phyloP scores from a whole-genome alignment of 23 tunicate genomes.

The Diplosoma virens region DNA sequence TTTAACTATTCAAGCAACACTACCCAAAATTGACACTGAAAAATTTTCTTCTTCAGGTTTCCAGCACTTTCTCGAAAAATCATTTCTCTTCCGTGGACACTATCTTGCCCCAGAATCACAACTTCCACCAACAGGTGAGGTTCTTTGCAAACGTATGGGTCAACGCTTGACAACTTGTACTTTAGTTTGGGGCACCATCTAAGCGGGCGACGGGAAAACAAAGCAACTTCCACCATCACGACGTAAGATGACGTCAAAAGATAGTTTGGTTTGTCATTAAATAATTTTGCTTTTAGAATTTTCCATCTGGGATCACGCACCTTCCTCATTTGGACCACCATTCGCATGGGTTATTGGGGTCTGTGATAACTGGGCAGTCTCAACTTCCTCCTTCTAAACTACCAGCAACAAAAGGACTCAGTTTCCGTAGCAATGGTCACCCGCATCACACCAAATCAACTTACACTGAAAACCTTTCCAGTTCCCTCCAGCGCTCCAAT shows the following conservation, averaged over 20 bases:
- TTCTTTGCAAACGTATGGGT: background rate
- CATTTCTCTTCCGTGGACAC: conserved; percentile 53
- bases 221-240: conserved; percentile 52
- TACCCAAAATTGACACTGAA: too few species aligned
- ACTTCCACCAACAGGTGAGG: conserved; percentile 55
- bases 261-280: too few species aligned
- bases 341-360: conserved; percentile 17
- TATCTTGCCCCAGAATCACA: conserved; percentile 45
- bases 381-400: conserved; percentile 70
- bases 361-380: conserved; percentile 7
- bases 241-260: too few species aligned
- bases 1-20: too few species aligned
- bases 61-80: conserved; percentile 45
- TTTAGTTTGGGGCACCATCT: conserved; percentile 30
- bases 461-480: conserved; percentile 19
- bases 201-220: conserved; percentile 32
- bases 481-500: conserved; percentile 8
- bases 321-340: conserved; percentile 69
- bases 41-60: conserved; percentile 30
- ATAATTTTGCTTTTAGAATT: conserved; percentile 16
- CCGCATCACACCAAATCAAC: conserved; percentile 8
- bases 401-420: conserved; percentile 54
- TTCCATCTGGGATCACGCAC: conserved; percentile 57
- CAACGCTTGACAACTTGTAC: background rate
- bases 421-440: conserved; percentile 49